These are phyloP conservation scores for Dascyllus trimaculatus DNA, from an alignment of 2,113 vertebrate species.

Conservation along the genomic window DNA sequence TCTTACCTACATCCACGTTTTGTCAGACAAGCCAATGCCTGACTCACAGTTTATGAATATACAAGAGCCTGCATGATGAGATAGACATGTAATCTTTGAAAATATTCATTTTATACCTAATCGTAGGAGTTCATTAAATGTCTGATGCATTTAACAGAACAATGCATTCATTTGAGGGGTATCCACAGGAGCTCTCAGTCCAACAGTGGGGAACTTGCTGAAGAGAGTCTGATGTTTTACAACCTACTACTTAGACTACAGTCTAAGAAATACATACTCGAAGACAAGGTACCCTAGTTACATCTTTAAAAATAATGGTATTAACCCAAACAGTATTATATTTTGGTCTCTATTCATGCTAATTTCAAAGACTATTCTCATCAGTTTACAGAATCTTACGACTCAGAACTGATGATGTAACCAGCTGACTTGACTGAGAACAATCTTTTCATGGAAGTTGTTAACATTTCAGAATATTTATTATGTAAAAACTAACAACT, in stretches of 20 bases:
- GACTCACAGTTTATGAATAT: conserved; percentile 24
- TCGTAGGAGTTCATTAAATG: background rate
- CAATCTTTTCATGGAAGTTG: too few species aligned
- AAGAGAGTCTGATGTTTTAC: background rate
- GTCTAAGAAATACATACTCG: background rate
- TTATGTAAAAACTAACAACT: too few species aligned
- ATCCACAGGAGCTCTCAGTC: too few species aligned
- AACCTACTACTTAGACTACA: background rate
- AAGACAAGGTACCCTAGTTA: background rate
- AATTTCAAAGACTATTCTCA: too few species aligned
- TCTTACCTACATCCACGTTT: background rate
- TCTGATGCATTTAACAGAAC: background rate
- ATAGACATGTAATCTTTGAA: background rate
- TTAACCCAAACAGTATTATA: background rate
- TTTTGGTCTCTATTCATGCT: too few species aligned
- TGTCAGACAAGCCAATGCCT: conserved; percentile 8
- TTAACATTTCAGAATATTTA: too few species aligned
- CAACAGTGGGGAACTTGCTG: background rate
- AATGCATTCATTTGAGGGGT: background rate
- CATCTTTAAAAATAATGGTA: background rate
- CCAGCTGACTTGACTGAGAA: too few species aligned
- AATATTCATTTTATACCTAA: background rate
- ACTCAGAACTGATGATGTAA: too few species aligned
- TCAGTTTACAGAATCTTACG: too few species aligned
- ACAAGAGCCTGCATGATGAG: background rate